These are phyloP conservation scores for Amblyopsis hoosieri DNA, from an alignment of 2,797 vertebrate genomes.

Conservation along the genomic window DNA sequence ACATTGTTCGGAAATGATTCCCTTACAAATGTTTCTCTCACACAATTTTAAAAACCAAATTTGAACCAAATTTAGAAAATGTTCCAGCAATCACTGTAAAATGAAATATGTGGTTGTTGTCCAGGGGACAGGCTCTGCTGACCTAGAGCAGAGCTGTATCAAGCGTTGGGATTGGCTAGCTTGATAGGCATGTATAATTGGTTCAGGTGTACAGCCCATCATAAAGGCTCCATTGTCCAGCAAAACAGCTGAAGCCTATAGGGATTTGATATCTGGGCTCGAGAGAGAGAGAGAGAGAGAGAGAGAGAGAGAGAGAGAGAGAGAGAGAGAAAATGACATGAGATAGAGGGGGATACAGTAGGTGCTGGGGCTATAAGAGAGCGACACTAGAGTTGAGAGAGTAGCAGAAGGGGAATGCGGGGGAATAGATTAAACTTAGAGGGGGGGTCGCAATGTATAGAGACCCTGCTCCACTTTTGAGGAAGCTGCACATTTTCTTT, in stretches of 20 bases:
- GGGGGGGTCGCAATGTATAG: background rate
- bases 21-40: background rate
- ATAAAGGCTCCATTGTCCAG: constrained; percentile 69
- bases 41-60: background rate
- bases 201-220: constrained; percentile 49
- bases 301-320: too few relatives aligned
- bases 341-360: background rate
- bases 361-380: background rate
- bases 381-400: background rate
- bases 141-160: background rate
- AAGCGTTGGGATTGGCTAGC: constrained; percentile 9
- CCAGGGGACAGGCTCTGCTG: background rate
- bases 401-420: background rate
- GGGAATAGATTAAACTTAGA: background rate
- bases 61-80: background rate
- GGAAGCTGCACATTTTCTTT: background rate
- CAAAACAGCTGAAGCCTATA: constrained; percentile 39
- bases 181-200: constrained; percentile 55
- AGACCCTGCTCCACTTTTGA: background rate
- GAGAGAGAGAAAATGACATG: too few relatives aligned
- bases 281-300: background rate
- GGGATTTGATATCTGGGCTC: constrained; percentile 57
- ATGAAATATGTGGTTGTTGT: background rate
- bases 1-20: background rate
- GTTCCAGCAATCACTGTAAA: background rate